These are phyloP conservation scores for Apteryx owenii DNA, from an alignment of 2,113 vertebrate genomes.

Conservation along the genomic window DNA sequence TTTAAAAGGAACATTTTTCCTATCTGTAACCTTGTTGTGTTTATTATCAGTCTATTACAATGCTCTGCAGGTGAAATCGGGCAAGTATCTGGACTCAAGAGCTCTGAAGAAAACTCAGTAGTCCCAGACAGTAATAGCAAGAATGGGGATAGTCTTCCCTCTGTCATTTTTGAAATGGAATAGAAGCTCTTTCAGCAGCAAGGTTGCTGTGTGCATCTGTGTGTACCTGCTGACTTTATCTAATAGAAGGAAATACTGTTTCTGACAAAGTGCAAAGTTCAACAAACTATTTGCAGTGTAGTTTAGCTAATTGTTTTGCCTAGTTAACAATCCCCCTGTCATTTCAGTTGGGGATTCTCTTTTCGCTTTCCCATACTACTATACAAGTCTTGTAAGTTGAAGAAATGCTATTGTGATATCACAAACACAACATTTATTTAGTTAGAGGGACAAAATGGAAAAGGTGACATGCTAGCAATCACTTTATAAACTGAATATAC, in stretches of 20 bases:
- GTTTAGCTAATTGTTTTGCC: neutral
- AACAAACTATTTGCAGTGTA: neutral
- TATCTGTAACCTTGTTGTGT: neutral
- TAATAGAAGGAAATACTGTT: neutral
- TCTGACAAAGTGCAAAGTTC: neutral
- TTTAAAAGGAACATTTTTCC: neutral
- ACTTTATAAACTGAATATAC: neutral
- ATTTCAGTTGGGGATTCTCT: neutral
- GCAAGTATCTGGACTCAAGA: neutral
- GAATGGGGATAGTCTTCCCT: neutral
- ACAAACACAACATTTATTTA: neutral
- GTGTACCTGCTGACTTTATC: neutral
- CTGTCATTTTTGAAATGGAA: rapidly evolving
- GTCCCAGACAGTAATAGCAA: neutral
- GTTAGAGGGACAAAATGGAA: neutral
- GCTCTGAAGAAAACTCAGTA: neutral
- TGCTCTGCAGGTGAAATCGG: neutral
- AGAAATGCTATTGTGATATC: neutral
- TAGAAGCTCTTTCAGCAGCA: neutral
- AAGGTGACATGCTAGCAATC: neutral
- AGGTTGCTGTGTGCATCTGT: neutral
- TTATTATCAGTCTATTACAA: neutral
- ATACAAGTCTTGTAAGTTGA: neutral
- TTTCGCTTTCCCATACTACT: neutral
- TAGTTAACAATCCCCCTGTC: neutral